Conservation (phyloP, 2,888 invertebrate genomes). For the Eristalis arbustorum region DNA sequence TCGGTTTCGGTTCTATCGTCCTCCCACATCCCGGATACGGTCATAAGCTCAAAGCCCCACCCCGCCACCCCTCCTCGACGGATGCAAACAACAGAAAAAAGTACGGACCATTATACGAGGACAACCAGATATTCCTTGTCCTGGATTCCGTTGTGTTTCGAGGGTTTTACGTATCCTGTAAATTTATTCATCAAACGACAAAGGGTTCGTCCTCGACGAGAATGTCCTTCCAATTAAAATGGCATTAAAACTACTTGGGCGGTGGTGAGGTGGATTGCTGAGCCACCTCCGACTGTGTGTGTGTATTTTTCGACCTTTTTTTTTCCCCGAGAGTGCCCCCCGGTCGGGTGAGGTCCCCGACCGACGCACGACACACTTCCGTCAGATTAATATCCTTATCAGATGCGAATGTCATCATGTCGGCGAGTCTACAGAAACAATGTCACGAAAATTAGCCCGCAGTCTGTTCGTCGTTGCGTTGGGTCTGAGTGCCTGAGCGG, state of each 20-base stretch:
- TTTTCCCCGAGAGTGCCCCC: no score
- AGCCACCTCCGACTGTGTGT: not conserved
- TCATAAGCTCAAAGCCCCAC: slow-evolving; percentile 31
- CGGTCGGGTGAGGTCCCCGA: not conserved
- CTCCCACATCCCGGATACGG: slow-evolving; percentile 15
- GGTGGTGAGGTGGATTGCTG: not conserved
- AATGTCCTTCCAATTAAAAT: slow-evolving; percentile 63
- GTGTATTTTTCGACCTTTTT: not conserved
- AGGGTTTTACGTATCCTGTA: slow-evolving; percentile 41
- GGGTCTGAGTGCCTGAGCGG: not conserved
- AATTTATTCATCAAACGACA: slow-evolving; percentile 57
- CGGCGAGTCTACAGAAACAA: slow-evolving; percentile 38
- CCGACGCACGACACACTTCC: not conserved
- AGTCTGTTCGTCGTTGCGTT: not conserved
- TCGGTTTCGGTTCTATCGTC: slow-evolving; percentile 34
- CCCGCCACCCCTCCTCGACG: not conserved
- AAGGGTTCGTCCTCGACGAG: slow-evolving; percentile 17
- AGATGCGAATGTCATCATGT: slow-evolving; percentile 44
- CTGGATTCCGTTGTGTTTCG: slow-evolving; percentile 38
- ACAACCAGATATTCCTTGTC: slow-evolving; percentile 17
- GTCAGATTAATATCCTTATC: slow-evolving; percentile 61
- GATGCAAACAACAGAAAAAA: slow-evolving; percentile 12
- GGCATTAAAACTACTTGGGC: slow-evolving; percentile 50
- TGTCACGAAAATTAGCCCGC: slow-evolving; percentile 51
- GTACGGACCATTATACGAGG: not conserved